Evolutionary conservation across 92 coral and sea anemone species (phyloP), one percentile per base, ranked within the genome.

Genomic region (Anthopleura xanthogrammica): DNA sequence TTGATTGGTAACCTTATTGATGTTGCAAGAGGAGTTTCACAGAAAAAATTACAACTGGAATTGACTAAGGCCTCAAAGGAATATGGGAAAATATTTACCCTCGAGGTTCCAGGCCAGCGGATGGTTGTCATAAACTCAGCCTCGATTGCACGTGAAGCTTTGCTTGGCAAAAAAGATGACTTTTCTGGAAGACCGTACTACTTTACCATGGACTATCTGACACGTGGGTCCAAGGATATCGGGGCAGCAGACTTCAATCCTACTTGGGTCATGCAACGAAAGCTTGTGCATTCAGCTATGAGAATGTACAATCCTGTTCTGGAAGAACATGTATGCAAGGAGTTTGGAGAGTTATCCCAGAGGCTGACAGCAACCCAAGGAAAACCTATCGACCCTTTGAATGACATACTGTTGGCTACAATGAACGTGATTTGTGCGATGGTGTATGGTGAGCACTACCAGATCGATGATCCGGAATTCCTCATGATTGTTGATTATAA

Each of bases 391-490:
- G 50, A 46, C 50, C 50, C 50, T 46, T 46, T 9, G 50, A 46
- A 46, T 46, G 50, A 46, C 50, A 46, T 93, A 16, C 55, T 76
- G n/a, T 82, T 84, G 40, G 76, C 95, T 6, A 78, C 90, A 22
- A 75, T 93, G 50, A 46, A 46, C 50, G 50, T 46, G 7, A 46
- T 46, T 46, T 46, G 50, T 6, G 50, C 50, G 7, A 83, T 85
- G 16, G 91, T 93, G 16, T 93, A 86, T 71, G 97, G 97, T 5
- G 88, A 91, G 66, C 88, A 95, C 23, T 93, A 91, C 83, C 85
- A 89, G 65, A 81, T 91, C 41, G 91, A 89, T 48, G 90, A 93
- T 65, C 93, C 92, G 43, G 95, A 93, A 76, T 93, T 93, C 77
- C 82, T 76, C 71, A 86, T 82, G 43, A 91, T 93, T 11, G 81